A percentile compares a stretch with the other conserved stretches of the same genome.
Conservation (phyloP, 1,140 invertebrate genomes). For the Trachymyrmex cornetzi region DNA sequence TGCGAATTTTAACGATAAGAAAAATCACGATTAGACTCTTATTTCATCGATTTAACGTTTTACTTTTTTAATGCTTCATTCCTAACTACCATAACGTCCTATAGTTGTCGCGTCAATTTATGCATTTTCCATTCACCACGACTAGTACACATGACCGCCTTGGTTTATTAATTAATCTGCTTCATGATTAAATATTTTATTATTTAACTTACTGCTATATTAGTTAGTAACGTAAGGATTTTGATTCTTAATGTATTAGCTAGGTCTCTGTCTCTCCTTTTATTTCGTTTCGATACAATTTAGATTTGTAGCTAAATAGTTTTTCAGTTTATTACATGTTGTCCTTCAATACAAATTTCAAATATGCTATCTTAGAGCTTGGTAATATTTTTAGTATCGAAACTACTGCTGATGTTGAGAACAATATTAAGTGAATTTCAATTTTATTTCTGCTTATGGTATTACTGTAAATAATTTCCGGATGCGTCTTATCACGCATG, state of each 20-base stretch:
- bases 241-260: background rate
- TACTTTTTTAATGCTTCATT: constrained; percentile 4
- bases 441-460: constrained; percentile 66
- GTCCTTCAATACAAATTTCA: background rate
- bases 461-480: constrained; percentile 56
- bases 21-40: constrained; percentile 47
- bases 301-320: background rate
- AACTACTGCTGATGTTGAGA: background rate
- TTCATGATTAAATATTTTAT: background rate
- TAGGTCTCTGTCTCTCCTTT: background rate
- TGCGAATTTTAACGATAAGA: constrained; percentile 52
- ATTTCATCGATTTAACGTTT: constrained; percentile 23
- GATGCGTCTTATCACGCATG: constrained; percentile 78
- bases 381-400: constrained; percentile 28
- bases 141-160: background rate
- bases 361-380: constrained; percentile 8
- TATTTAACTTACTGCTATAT: background rate
- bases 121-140: constrained; percentile 49
- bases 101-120: background rate
- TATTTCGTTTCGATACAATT: constrained; percentile 16
- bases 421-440: constrained; percentile 31
- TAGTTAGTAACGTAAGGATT: background rate
- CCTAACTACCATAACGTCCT: background rate
- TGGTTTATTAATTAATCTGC: constrained; percentile 30
- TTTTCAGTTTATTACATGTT: constrained; percentile 26